These are phyloP conservation scores for Portevinia maculata DNA, from an alignment of 2,888 invertebrate genomes.

Conservation along the genomic window DNA sequence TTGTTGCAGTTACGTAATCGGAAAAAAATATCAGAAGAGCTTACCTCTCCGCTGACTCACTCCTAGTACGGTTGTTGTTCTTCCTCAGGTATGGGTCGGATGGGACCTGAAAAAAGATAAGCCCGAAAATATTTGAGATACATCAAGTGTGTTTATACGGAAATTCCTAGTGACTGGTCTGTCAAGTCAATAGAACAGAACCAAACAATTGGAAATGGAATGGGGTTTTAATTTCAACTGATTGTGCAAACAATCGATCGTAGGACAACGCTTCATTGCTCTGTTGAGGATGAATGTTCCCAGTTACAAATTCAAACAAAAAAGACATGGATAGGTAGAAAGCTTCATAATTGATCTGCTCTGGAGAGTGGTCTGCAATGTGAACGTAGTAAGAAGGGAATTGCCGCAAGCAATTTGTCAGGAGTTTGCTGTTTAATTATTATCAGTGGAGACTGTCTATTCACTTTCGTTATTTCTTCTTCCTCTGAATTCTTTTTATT, in stretches of 20 bases:
- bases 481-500: no score
- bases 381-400: not conserved
- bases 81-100: conserved; percentile 5
- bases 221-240: conserved; percentile 6
- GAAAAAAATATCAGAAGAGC: not conserved
- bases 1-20: conserved; percentile 9
- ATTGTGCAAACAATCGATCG: no score
- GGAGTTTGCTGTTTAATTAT: conserved; percentile 9
- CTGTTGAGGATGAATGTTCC: no score
- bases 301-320: no score
- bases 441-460: not conserved
- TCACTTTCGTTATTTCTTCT: not conserved
- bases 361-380: not conserved
- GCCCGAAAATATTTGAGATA: conserved; percentile 36
- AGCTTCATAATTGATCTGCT: no score
- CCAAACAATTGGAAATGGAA: no score
- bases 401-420: not conserved
- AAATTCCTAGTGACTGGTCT: conserved; percentile 11
- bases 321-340: no score
- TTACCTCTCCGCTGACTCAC: not conserved
- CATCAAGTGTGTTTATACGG: conserved; percentile 5
- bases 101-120: conserved; percentile 37
- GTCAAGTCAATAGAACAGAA: conserved; percentile 17
- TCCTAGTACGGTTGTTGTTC: not conserved
- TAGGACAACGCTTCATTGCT: no score